These are phyloP conservation scores for Drosophila putrida DNA, from an alignment of 2,888 invertebrate genomes.

Conservation along the genomic window DNA sequence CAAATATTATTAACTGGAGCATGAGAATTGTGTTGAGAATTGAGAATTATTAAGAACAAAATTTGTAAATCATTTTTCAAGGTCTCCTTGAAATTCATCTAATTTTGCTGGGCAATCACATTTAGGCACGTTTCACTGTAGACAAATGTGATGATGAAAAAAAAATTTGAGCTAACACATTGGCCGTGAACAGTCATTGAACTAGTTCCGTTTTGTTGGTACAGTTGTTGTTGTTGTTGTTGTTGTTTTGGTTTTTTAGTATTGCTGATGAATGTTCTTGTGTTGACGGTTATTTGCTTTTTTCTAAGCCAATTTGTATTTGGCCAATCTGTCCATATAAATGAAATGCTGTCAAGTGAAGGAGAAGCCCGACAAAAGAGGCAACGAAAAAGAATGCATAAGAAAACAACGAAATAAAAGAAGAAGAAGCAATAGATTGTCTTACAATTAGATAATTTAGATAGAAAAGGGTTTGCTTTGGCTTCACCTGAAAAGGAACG, in stretches of 20 bases:
- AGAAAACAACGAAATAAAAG: not conserved
- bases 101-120: not conserved
- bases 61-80: not conserved
- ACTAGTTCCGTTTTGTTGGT: constrained; percentile 64
- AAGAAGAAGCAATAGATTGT: constrained; percentile 2
- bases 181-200: constrained; percentile 43
- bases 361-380: constrained; percentile 15
- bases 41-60: not conserved
- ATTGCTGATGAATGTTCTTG: constrained; percentile 8
- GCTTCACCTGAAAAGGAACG: constrained; percentile 16
- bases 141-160: constrained; percentile 1
- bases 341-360: constrained; percentile 19
- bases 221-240: not conserved
- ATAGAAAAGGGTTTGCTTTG: constrained; percentile 28
- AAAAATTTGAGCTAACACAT: constrained; percentile 16
- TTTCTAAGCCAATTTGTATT: constrained; percentile 53
- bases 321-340: constrained; percentile 40
- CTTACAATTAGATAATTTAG: constrained; percentile 21
- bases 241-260: not conserved
- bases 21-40: not conserved
- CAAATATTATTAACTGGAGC: not conserved
- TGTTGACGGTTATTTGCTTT: not conserved
- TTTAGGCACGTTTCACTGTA: constrained; percentile 40
- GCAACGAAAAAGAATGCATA: not conserved
- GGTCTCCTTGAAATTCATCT: not conserved